Evolutionary conservation across 2,113 vertebrate genomes (phyloP).

Genomic region (Ranitomeya imitator): DNA sequence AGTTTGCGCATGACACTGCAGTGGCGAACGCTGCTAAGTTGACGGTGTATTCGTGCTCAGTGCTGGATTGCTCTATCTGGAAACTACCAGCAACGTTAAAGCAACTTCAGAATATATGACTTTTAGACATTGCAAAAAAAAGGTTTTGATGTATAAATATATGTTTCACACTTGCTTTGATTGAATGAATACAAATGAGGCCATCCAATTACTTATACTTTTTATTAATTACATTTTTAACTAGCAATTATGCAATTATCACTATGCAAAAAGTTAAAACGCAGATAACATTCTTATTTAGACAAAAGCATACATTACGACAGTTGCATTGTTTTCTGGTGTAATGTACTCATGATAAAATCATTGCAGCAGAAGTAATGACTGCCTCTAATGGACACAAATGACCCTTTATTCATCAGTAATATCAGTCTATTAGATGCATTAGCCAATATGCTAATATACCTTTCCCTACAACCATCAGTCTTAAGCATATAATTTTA

Average conservation of each 20-base stretch:
- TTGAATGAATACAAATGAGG: no score
- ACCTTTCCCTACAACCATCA: neutral
- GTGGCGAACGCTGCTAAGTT: no score
- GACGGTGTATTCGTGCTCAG: no score
- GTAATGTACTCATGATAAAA: neutral
- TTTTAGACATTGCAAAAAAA: no score
- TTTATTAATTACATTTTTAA: neutral
- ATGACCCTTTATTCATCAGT: neutral
- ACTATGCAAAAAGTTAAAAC: neutral
- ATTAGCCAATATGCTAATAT: neutral
- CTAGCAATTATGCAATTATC: neutral
- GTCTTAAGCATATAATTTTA: neutral
- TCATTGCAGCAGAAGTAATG: neutral
- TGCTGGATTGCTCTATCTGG: no score
- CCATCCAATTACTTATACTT: no score
- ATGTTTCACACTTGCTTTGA: no score
- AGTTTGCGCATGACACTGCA: no score
- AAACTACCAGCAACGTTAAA: no score
- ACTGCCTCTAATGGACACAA: neutral
- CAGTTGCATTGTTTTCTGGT: neutral
- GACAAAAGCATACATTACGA: neutral
- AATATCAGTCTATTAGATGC: slow-evolving; percentile 2
- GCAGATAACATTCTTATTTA: neutral
- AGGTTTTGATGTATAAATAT: no score
- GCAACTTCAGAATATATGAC: no score